Base-by-base conservation (phyloP, 1,140 invertebrate species). In the Microplitis mediator region DNA sequence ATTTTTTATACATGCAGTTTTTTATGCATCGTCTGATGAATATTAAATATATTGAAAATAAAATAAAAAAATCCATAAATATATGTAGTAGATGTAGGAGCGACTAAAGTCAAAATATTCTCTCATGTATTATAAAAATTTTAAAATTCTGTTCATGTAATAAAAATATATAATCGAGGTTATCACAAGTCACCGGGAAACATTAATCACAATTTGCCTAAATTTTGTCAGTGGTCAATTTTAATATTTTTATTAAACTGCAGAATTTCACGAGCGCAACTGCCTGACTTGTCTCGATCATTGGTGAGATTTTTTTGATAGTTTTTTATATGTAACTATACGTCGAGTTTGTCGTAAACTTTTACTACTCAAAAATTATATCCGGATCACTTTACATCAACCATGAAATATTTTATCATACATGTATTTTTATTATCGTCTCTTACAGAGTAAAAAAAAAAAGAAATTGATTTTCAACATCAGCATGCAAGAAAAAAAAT, bases 121-220 rank as follows among this genome's bases (percentile, higher is more conserved):
- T 61, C 4, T 61, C 8, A 58, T 61, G 23, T 61, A 56, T 56
- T 13, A 13, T 16, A 56, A 45, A 23, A 45, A 11, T 45, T 23
- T 65, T 65, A 8, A 65, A 51, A 65, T 65, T 50, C 63, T 16
- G 39, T 65, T 65, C 63, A 51, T 65, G 63, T 50, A 35, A 62
- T 35, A 62, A 39, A 36, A 62, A 62, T 13, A 36, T 62, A 35
- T 35, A 13, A 11, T 31, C 31, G 11, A 31, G 35, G 31, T 9
- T 62, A n/a, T 35, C 9, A 62, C 34, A 13, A 31, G 31, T 35
- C 58, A 60, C 58, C 52, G 52, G 52, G n/a, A 54, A 54, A 4
- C 52, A 54, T 54, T 54, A 13, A n/a, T 54, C 52, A 54, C 52
- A 54, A 54, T 54, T 54, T 54, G 3, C 13, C 52, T 54, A n/a